These are phyloP conservation scores for Poeciliopsis paucimaculata DNA, from an alignment of 2,797 vertebrate species.

Conservation along the genomic window DNA sequence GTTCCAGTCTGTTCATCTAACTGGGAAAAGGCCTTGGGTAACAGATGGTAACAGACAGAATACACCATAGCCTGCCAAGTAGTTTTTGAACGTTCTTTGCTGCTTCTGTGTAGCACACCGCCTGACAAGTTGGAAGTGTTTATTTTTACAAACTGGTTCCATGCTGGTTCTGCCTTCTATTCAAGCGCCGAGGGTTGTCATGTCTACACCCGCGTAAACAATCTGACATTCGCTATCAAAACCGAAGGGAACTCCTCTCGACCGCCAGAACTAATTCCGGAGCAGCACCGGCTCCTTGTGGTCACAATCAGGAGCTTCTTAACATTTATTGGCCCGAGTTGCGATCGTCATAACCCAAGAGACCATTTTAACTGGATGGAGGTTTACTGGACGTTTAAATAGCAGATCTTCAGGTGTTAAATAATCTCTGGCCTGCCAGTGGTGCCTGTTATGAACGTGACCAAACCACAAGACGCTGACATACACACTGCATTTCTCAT, in stretches of 20 bases:
- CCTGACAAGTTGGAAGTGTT: slow-evolving; percentile 1
- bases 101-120: not conserved
- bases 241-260: slow-evolving; percentile 10
- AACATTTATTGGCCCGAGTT: not conserved
- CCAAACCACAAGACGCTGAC: not conserved
- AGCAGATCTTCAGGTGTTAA: not conserved
- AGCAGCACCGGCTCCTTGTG: slow-evolving; percentile 5
- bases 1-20: not conserved
- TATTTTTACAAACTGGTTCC: not conserved
- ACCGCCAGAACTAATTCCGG: not conserved
- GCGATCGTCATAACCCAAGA: not conserved
- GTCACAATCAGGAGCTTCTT: not conserved
- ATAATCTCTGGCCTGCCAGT: not conserved
- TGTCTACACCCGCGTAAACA: slow-evolving; percentile 1
- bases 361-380: not conserved
- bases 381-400: not conserved
- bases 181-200: not conserved
- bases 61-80: not conserved
- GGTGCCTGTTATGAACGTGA: not conserved
- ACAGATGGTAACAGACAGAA: not conserved
- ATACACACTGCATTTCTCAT: not conserved
- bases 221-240: slow-evolving; percentile 3
- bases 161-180: not conserved
- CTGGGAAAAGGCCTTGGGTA: not conserved
- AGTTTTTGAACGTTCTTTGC: not conserved